phyloP scores from a whole-genome alignment of 2,888 invertebrate species.

The Cosmia pyralina region DNA sequence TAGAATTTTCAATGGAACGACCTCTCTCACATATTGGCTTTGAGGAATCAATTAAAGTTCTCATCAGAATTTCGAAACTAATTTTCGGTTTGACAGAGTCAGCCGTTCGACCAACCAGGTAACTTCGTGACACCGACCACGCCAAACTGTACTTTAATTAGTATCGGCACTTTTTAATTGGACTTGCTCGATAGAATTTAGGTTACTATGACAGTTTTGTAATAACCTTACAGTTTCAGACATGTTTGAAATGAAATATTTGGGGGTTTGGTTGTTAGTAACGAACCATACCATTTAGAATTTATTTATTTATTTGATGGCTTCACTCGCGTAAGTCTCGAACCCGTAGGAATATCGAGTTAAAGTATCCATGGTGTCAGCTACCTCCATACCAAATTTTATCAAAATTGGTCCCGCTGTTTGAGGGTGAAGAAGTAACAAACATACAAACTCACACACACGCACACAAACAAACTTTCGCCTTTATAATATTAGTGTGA shows the following conservation, averaged over 20 bases:
- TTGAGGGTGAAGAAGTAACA: too few species aligned
- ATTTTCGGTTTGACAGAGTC: constrained; percentile 88
- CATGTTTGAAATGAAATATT: constrained; percentile 40
- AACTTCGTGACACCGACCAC: constrained; percentile 76
- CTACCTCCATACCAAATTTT: too few species aligned
- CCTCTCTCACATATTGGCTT: constrained; percentile 84
- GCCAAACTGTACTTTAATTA: constrained; percentile 74
- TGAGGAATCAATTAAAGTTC: constrained; percentile 89
- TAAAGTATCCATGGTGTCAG: too few species aligned
- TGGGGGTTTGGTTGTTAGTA: not conserved
- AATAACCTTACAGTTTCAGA: constrained; percentile 40
- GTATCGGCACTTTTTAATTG: constrained; percentile 82
- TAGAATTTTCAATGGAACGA: constrained; percentile 79
- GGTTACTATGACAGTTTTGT: constrained; percentile 57
- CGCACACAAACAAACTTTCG: too few species aligned
- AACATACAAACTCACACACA: too few species aligned
- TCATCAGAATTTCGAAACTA: constrained; percentile 87
- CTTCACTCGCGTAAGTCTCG: too few species aligned
- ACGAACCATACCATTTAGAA: not conserved
- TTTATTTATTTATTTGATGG: not conserved
- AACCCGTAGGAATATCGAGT: too few species aligned
- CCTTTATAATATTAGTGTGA: too few species aligned
- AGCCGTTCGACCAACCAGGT: constrained; percentile 82
- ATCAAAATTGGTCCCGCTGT: too few species aligned
- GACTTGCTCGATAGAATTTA: constrained; percentile 53